phyloP scores from a whole-genome alignment of 2,888 invertebrate species.

The Vesta saturnalis region DNA sequence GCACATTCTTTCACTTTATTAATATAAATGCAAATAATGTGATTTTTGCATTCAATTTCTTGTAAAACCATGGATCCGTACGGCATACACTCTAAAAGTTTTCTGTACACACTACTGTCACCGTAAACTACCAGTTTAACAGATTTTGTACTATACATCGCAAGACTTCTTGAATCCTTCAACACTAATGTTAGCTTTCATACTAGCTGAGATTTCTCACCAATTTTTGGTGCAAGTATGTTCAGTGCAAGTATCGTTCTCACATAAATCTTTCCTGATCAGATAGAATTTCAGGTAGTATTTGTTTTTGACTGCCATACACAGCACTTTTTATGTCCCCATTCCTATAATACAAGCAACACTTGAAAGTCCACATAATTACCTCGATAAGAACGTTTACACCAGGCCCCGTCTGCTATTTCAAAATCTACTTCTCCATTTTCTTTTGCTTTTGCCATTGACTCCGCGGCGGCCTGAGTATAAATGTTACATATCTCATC shows the following conservation, averaged over 20 bases:
- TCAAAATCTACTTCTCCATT: too few species aligned
- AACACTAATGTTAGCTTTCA: background rate
- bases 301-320: slow-evolving; percentile 10
- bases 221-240: background rate
- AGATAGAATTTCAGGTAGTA: background rate
- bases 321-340: background rate
- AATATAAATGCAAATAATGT: background rate
- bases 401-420: slow-evolving; percentile 11
- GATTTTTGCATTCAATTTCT: slow-evolving; percentile 17
- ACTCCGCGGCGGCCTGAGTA: background rate
- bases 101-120: slow-evolving; percentile 8
- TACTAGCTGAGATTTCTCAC: background rate
- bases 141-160: slow-evolving; percentile 10
- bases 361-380: slow-evolving; percentile 7
- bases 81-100: background rate
- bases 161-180: slow-evolving; percentile 5
- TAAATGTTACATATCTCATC: slow-evolving; percentile 8
- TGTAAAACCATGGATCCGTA: background rate
- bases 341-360: background rate
- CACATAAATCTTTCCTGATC: background rate
- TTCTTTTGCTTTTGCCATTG: background rate
- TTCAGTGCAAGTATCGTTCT: background rate
- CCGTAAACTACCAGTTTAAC: background rate
- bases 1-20: slow-evolving; percentile 6
- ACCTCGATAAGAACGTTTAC: background rate